Evolutionary conservation across 2,797 vertebrate species (phyloP).

Genomic region (Brotogeris chrysoptera): DNA sequence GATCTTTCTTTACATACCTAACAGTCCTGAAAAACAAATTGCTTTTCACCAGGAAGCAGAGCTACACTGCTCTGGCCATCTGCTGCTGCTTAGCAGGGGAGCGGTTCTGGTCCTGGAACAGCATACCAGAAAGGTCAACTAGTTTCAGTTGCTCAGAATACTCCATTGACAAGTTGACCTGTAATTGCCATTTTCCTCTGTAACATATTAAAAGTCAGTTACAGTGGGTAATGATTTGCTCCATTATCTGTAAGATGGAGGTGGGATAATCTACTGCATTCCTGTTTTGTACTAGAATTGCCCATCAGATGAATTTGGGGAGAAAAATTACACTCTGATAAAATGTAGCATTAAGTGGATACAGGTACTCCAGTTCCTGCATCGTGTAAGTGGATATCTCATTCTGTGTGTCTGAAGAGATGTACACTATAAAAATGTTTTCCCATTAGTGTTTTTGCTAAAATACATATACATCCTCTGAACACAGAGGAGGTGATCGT

Average conservation of each 20-base stretch:
- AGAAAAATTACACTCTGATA: background rate
- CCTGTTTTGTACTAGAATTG: background rate
- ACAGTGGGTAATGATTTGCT: background rate
- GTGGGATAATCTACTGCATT: conserved; percentile 12
- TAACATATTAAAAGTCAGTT: conserved; percentile 52
- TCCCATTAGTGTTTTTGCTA: background rate
- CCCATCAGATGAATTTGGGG: background rate
- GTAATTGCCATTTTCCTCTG: conserved; percentile 10
- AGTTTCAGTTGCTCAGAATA: conserved; percentile 22
- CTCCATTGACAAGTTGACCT: conserved; percentile 24
- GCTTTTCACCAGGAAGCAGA: background rate
- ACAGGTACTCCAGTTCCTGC: background rate
- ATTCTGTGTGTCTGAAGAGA: background rate
- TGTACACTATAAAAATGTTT: background rate
- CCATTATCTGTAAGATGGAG: conserved; percentile 2
- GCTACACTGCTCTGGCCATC: conserved; percentile 1
- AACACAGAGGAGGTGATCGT: background rate
- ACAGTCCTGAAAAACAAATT: background rate
- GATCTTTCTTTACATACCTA: background rate
- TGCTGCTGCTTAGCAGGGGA: conserved; percentile 38
- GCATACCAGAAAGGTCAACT: background rate
- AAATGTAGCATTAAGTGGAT: background rate
- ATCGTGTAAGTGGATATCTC: background rate
- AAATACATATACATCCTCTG: background rate
- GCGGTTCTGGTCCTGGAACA: background rate